These are phyloP conservation scores for Montipora capitata DNA, from an alignment of 92 coral and sea anemone genomes.

Conservation along the genomic window DNA sequence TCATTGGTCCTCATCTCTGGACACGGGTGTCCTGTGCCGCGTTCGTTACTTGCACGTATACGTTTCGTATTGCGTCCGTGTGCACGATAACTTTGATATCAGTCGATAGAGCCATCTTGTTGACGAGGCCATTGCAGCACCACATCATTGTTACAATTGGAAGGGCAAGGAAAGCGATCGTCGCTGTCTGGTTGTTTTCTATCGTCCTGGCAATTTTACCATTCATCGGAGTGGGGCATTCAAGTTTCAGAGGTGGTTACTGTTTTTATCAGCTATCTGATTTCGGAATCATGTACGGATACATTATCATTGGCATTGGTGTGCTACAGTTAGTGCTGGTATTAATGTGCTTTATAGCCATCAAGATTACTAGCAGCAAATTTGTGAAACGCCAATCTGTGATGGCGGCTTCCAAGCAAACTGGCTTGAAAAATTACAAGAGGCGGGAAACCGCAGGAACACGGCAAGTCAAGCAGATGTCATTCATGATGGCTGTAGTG, in stretches of 20 bases:
- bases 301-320: slow-evolving; percentile 81
- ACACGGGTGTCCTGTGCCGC: slow-evolving; percentile 74
- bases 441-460: slow-evolving; percentile 86
- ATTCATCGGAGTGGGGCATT: slow-evolving; percentile 74
- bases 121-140: slow-evolving; percentile 87
- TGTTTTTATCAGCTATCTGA: slow-evolving; percentile 88
- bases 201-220: slow-evolving; percentile 78
- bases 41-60: slow-evolving; percentile 86
- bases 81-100: slow-evolving; percentile 95
- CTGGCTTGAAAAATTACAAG: slow-evolving; percentile 59
- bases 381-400: slow-evolving; percentile 85
- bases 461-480: slow-evolving; percentile 86
- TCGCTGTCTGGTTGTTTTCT: slow-evolving; percentile 80
- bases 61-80: slow-evolving; percentile 93
- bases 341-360: slow-evolving; percentile 82
- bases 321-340: slow-evolving; percentile 84
- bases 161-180: slow-evolving; percentile 72
- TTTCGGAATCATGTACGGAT: slow-evolving; percentile 86
- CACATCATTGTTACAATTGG: slow-evolving; percentile 83
- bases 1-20: slow-evolving; percentile 88
- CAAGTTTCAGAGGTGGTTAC: slow-evolving; percentile 66
- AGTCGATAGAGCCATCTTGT: slow-evolving; percentile 82
- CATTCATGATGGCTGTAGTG: slow-evolving; percentile 91
- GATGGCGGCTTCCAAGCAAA: slow-evolving; percentile 86
- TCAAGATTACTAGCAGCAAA: slow-evolving; percentile 82